A percentile compares a stretch with the other conserved stretches of the same genome.
phyloP scores from a whole-genome alignment of 2,113 vertebrate species.

The Vulpes ferrilata region DNA sequence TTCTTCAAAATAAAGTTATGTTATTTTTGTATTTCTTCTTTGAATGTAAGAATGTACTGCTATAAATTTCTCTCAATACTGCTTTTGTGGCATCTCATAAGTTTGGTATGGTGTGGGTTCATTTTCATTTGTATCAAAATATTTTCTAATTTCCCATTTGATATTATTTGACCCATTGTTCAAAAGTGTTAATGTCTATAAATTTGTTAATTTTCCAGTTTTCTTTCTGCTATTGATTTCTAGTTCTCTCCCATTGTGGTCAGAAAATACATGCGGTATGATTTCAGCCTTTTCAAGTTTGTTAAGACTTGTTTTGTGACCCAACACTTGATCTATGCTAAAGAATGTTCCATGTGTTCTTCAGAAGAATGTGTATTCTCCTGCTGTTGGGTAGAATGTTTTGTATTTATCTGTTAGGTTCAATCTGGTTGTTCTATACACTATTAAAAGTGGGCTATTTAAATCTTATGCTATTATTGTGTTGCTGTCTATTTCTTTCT shows the following conservation, averaged over 20 bases:
- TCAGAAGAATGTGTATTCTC: neutral
- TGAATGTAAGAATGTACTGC: neutral
- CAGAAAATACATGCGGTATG: neutral
- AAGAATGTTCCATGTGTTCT: neutral
- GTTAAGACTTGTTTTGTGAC: neutral
- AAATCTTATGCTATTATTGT: neutral
- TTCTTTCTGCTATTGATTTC: neutral
- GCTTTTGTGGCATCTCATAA: neutral
- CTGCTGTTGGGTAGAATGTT: neutral
- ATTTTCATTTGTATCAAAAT: neutral
- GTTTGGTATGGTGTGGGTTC: neutral
- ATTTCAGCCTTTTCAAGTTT: neutral
- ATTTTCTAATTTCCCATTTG: neutral
- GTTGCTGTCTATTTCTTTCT: neutral
- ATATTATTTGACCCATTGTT: neutral
- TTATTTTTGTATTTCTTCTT: neutral
- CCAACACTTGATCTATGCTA: neutral
- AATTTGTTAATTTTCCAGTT: neutral
- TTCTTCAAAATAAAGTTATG: neutral
- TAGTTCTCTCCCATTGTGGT: neutral
- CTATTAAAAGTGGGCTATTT: neutral
- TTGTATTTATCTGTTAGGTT: neutral
- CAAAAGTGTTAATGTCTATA: neutral
- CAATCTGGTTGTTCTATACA: neutral
- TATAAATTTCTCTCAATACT: constrained; percentile 1